phyloP scores from a whole-genome alignment of 1,140 invertebrate genomes.

The Lepidurus couesii region DNA sequence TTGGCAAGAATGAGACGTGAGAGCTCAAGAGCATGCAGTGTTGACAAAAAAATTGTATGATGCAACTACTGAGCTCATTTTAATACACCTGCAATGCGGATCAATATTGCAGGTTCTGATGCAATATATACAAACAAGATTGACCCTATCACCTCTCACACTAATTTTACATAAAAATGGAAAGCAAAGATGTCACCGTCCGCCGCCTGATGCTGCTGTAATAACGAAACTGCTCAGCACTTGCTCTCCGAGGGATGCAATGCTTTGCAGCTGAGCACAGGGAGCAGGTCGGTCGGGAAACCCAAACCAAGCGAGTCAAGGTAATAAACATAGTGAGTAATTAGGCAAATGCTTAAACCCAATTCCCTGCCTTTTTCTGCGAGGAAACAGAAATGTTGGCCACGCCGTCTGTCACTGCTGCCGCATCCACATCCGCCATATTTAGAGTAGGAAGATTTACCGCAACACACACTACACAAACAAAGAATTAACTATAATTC shows the following conservation, averaged over 20 bases:
- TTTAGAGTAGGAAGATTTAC: background rate
- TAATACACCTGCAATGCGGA: background rate
- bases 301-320: constrained; percentile 20
- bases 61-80: background rate
- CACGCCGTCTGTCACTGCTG: background rate
- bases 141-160: background rate
- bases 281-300: constrained; percentile 6
- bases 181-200: constrained; percentile 5
- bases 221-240: constrained; percentile 6
- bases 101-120: background rate
- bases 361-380: background rate
- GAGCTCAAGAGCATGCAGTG: background rate
- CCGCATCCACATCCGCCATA: background rate
- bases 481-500: background rate
- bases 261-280: constrained; percentile 14
- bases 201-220: constrained; percentile 20
- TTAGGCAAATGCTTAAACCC: background rate
- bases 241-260: constrained; percentile 7
- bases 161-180: background rate
- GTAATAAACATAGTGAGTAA: constrained; percentile 7
- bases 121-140: background rate
- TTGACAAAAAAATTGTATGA: background rate
- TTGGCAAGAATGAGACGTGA: background rate
- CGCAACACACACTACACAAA: background rate
- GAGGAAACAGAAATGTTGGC: background rate